Base-by-base conservation (phyloP, 2,797 vertebrate species). In the Chromobotia macracanthus region DNA sequence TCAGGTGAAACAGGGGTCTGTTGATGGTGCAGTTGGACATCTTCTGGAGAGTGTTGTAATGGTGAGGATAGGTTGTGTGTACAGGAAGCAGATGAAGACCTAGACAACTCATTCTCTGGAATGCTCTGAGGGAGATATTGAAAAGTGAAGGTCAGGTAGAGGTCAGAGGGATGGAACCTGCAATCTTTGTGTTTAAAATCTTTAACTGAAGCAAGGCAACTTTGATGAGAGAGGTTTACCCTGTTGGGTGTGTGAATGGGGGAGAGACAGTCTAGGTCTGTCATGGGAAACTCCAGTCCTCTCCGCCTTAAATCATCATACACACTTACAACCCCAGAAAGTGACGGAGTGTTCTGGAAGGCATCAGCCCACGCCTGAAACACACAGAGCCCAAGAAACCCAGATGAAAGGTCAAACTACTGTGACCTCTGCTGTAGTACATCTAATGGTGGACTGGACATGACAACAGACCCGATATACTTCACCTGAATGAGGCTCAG, bases 231-330 rank as follows among this genome's bases (percentile, higher is more conserved):
- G 51, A 63, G 55, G 53, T 92, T 92, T 90, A 99, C 98, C 93
- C 96, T 94, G 85, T 94, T 96, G 1, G 98, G 97, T 0, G 98
- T 99, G 91, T 99, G 94, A 82, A 99, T 99, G 81, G 98, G 98
- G 0, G 98, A 98, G 61, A 99, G 90, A 83, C 96, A 95, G 56
- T 99, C 98, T 84, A 99, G 91, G 86, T 99, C 96, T 0, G 98
- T 99, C 98, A 99, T 99, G 76, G 98, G 98, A 87, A 99, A 99
- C 91, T 99, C 97, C 87, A 99, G 90, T 21, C 98, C 98, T 71
- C 98, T 95, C 79, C 92, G 94, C 85, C 93, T 95, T 81, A 99
- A 87, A 87, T 99, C 97, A 78, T 99, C 98, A 4, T 99, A 99
- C 2, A 99, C 95, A 1, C 91, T 80, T 0, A 99, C 96, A 0